Evolutionary conservation across 2,113 vertebrate genomes (phyloP).

Genomic region (Pogonocichla stellata): DNA sequence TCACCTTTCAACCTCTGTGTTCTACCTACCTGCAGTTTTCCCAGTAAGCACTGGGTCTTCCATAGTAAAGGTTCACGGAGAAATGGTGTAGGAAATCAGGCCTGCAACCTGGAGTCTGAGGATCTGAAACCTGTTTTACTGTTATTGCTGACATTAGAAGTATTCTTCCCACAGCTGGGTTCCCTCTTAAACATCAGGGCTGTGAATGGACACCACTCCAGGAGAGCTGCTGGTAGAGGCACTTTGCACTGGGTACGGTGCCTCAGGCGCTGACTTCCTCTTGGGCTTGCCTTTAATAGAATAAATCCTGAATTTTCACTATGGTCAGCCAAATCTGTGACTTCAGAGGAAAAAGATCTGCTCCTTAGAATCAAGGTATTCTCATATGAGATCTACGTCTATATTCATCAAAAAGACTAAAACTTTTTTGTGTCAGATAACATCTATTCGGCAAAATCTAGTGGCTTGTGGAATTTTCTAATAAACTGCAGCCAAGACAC

Average conservation of each 20-base stretch:
- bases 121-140: neutral
- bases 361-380: neutral
- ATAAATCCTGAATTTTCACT: neutral
- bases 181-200: neutral
- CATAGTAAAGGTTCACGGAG: neutral
- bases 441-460: neutral
- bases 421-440: neutral
- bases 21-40: neutral
- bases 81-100: neutral
- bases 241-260: neutral
- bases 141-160: neutral
- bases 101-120: neutral
- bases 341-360: neutral
- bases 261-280: neutral
- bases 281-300: neutral
- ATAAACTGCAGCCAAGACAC: neutral
- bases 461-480: neutral
- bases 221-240: neutral
- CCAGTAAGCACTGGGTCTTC: neutral
- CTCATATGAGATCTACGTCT: neutral
- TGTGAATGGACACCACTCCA: neutral
- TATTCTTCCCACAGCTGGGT: neutral
- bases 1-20: rapidly evolving
- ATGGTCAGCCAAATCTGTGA: neutral
- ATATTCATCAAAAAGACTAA: neutral